A percentile compares a stretch with the other conserved stretches of the same genome.
These are phyloP conservation scores for Drosophila ficusphila DNA, from an alignment of 1,140 invertebrate genomes.

Conservation along the genomic window DNA sequence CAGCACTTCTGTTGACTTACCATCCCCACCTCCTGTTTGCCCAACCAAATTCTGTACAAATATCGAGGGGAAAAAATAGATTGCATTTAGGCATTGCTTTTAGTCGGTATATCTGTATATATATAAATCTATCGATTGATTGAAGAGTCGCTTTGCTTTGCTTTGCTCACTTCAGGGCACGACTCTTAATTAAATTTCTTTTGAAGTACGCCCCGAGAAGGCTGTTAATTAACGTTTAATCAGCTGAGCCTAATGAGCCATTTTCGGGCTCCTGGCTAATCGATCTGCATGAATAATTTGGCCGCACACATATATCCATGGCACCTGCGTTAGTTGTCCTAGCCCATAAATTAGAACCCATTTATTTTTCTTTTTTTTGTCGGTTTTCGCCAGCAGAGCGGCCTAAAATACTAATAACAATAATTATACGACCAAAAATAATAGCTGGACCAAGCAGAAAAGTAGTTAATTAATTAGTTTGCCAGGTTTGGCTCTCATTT, in stretches of 20 bases:
- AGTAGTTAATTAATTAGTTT: constrained; percentile 70
- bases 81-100: constrained; percentile 40
- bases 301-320: constrained; percentile 21
- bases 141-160: constrained; percentile 28
- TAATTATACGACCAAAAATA: constrained; percentile 44
- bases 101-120: constrained; percentile 13
- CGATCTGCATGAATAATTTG: constrained; percentile 74
- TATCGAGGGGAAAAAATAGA: background rate
- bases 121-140: constrained; percentile 60
- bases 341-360: constrained; percentile 42
- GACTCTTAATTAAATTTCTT: constrained; percentile 69
- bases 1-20: constrained; percentile 50
- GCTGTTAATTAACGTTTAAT: constrained; percentile 70
- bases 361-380: too few relatives aligned
- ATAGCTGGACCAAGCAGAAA: constrained; percentile 44
- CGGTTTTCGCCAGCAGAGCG: too few relatives aligned
- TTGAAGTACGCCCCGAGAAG: constrained; percentile 50
- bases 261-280: constrained; percentile 60
- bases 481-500: constrained; percentile 21
- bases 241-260: constrained; percentile 58
- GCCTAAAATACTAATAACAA: constrained; percentile 46
- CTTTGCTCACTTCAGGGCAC: constrained; percentile 29
- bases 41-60: constrained; percentile 36
- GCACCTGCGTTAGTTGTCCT: constrained; percentile 16
- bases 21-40: constrained; percentile 24